Base-by-base conservation (phyloP, 2,888 invertebrate genomes). In the Cheilosia vernalis region DNA sequence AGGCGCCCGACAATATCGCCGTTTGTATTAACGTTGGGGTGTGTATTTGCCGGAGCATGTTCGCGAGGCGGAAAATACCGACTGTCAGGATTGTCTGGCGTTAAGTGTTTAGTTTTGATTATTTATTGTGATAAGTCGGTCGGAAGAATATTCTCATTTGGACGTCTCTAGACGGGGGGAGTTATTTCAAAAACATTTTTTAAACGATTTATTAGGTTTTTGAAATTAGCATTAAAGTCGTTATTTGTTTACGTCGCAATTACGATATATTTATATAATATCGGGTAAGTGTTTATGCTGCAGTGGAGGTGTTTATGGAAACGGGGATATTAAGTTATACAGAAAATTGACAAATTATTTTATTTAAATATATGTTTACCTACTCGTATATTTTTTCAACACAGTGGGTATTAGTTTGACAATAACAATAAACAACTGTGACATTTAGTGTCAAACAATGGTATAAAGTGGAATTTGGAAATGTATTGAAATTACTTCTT, bases 121-220 rank as follows among this genome's bases (percentile, higher is more conserved):
- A 79, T 84, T 79, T 79, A 74, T 74, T 79, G 53, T 44, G n/a
- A 30, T 70, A 56, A 79, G 66, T 80, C 84, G 84, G 74, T 55
- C 66, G 70, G 69, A 66, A 66, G 30, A 53, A 30, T 27, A 56
- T 17, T 56, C 60, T 24, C 3, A 47, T 63, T 42, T 37, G 21
- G 19, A 49, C 63, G 15, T 19, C 4, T 49, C 19, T 21, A 24
- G 51, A 24, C 51, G 21, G n/a, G 15, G 10, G n/a, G 37, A 64
- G 27, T 15, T 51, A 24, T 47, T 70, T 21, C 9, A 33, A 58
- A 58, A 5, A 15, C 13, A 15, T 13, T 51, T 24, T 15, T 60
- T 13, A 13, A 7, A n/a, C 15, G n/a, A 15, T 37, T n/a, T 56
- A 42, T 42, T 53, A 33, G 19, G 19, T 33, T 64, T 74, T 56